A percentile compares a stretch with the other conserved stretches of the same genome.
Conservation (phyloP, 2,797 vertebrate species). For the Peromyscus melanophrys region DNA sequence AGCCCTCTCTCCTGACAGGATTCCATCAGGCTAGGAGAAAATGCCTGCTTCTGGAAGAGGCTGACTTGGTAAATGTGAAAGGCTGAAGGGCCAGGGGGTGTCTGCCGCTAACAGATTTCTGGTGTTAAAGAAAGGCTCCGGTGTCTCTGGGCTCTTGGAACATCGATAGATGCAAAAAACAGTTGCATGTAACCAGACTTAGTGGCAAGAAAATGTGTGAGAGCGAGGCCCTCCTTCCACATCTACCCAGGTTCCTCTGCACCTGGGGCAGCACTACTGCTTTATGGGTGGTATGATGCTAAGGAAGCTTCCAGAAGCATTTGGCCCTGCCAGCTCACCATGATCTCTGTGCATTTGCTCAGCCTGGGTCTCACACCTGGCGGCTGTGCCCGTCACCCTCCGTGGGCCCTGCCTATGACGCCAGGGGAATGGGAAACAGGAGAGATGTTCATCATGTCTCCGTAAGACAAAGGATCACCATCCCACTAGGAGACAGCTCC, state of each 20-base stretch:
- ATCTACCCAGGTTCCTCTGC: background rate
- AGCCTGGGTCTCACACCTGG: background rate
- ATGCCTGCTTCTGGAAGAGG: background rate
- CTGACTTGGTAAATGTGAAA: background rate
- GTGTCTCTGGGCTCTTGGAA: constrained; percentile 8
- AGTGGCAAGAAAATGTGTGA: fast-evolving
- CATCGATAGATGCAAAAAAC: background rate
- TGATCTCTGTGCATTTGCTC: background rate
- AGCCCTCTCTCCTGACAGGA: background rate
- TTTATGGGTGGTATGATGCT: background rate
- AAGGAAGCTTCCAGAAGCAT: background rate
- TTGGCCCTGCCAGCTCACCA: fast-evolving
- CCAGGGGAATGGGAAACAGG: background rate
- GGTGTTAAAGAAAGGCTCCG: background rate
- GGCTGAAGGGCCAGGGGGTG: background rate
- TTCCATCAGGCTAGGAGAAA: background rate
- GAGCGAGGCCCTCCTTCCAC: background rate
- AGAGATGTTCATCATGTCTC: background rate
- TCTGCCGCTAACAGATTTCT: background rate
- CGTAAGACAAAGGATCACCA: background rate
- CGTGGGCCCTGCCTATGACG: fast-evolving
- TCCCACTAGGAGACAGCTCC: background rate
- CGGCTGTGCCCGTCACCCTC: background rate
- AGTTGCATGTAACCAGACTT: background rate
- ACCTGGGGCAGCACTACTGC: background rate